These are phyloP conservation scores for Cacoxenus indagator DNA, from an alignment of 2,888 invertebrate species.

Conservation along the genomic window DNA sequence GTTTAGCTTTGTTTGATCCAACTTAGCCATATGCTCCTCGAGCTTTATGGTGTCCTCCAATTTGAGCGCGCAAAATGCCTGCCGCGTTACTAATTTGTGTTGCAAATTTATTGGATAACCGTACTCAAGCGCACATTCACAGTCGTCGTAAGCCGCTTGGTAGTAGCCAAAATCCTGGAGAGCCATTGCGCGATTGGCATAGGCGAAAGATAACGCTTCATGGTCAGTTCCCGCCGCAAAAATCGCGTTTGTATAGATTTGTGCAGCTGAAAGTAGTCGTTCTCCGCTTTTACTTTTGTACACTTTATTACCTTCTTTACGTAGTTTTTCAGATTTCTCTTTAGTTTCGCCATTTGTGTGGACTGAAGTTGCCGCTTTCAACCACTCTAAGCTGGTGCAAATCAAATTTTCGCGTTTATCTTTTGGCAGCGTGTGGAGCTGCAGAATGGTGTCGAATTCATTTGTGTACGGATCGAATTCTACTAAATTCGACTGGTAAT, in stretches of 20 bases:
- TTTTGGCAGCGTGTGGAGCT: conserved; percentile 30
- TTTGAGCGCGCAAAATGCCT: conserved; percentile 54
- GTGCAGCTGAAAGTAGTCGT: conserved; percentile 50
- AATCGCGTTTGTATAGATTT: conserved; percentile 62
- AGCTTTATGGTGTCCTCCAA: conserved; percentile 37
- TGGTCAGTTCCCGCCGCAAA: conserved; percentile 49
- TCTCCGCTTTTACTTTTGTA: conserved; percentile 38
- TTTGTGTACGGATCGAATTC: conserved; percentile 38
- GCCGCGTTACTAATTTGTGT: conserved; percentile 56
- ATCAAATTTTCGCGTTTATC: neutral
- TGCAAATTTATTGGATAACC: conserved; percentile 51
- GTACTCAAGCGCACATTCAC: conserved; percentile 56
- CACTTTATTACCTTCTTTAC: conserved; percentile 56
- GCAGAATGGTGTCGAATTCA: conserved; percentile 47
- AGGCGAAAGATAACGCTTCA: conserved; percentile 54
- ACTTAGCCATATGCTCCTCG: conserved; percentile 34
- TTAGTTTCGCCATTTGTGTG: conserved; percentile 18
- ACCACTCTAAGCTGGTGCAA: conserved; percentile 27
- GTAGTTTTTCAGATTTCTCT: conserved; percentile 39
- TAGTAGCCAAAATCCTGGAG: conserved; percentile 63
- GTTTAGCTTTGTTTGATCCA: conserved; percentile 42
- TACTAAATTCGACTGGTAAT: conserved; percentile 28
- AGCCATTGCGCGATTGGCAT: conserved; percentile 67
- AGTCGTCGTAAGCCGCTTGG: conserved; percentile 64
- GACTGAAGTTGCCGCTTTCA: conserved; percentile 19